Conservation (phyloP, 2,888 invertebrate species). For the Andrena hattorfiana region DNA sequence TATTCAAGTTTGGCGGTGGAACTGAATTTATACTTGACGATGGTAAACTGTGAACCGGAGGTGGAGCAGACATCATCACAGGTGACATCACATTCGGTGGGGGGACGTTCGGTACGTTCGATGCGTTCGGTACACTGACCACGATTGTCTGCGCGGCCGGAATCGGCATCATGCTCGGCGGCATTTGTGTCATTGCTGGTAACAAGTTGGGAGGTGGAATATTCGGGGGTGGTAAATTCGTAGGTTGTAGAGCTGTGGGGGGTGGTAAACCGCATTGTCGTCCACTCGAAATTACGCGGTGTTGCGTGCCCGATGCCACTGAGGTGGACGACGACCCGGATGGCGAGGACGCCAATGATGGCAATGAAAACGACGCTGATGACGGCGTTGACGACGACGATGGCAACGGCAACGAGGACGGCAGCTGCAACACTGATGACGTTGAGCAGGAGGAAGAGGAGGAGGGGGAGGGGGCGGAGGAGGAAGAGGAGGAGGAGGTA, state of each 20-base stretch:
- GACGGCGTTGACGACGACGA: slow-evolving; percentile 13
- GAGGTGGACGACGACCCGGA: not conserved
- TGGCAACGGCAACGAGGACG: not conserved
- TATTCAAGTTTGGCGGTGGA: slow-evolving; percentile 83
- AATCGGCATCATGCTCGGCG: slow-evolving; percentile 79
- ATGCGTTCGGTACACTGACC: slow-evolving; percentile 76
- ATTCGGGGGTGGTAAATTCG: slow-evolving; percentile 83
- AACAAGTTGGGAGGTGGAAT: slow-evolving; percentile 77
- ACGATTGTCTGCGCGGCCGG: slow-evolving; percentile 75
- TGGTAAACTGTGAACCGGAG: slow-evolving; percentile 77
- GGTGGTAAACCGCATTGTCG: slow-evolving; percentile 71
- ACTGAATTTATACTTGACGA: slow-evolving; percentile 80
- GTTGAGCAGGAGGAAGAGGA: slow-evolving; percentile 4
- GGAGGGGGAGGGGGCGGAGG: slow-evolving; percentile 1
- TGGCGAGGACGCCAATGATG: slow-evolving; percentile 12
- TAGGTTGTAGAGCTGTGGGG: slow-evolving; percentile 67
- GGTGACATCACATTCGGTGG: slow-evolving; percentile 79
- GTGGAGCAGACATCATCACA: slow-evolving; percentile 80
- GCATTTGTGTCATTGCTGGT: slow-evolving; percentile 80
- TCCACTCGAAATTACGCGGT: slow-evolving; percentile 67
- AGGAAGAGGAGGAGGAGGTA: slow-evolving; percentile 2
- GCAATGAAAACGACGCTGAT: slow-evolving; percentile 17
- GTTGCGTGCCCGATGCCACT: slow-evolving; percentile 53
- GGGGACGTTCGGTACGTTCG: slow-evolving; percentile 77
- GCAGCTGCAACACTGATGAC: slow-evolving; percentile 22